These are phyloP conservation scores for Halcyon malimbica DNA, from an alignment of 2,113 vertebrate genomes.

Conservation along the genomic window DNA sequence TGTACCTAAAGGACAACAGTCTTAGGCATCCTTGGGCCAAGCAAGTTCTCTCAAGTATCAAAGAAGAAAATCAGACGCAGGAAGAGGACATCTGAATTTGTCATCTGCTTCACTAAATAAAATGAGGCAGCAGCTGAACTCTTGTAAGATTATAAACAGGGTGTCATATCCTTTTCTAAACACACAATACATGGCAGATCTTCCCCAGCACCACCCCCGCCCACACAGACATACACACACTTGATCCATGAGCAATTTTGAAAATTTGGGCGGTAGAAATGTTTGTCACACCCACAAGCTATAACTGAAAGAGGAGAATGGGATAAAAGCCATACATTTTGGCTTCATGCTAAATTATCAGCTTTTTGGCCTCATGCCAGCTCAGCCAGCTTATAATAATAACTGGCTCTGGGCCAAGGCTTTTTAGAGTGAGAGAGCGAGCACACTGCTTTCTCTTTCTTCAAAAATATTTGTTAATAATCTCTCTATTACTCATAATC, in stretches of 20 bases:
- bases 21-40: not conserved
- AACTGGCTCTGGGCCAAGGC: slow-evolving; percentile 68
- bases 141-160: not conserved
- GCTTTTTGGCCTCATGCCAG: slow-evolving; percentile 69
- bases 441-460: slow-evolving; percentile 13
- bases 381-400: slow-evolving; percentile 71
- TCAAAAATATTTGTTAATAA: slow-evolving; percentile 68
- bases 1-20: not conserved
- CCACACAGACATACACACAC: not conserved
- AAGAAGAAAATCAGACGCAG: not conserved
- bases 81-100: slow-evolving; percentile 10
- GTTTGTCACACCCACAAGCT: not conserved
- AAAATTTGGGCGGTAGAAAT: slow-evolving; percentile 1
- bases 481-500: slow-evolving; percentile 55
- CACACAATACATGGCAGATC: slow-evolving; percentile 1
- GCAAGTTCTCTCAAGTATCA: not conserved
- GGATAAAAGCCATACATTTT: slow-evolving; percentile 64
- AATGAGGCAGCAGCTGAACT: slow-evolving; percentile 14
- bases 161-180: slow-evolving; percentile 22
- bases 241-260: not conserved
- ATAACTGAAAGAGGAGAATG: not conserved
- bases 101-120: slow-evolving; percentile 19
- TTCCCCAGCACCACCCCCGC: not conserved
- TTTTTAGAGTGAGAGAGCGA: slow-evolving; percentile 50
- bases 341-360: slow-evolving; percentile 64